Conservation (phyloP, 1,140 invertebrate genomes). For the Hetaerina americana region DNA sequence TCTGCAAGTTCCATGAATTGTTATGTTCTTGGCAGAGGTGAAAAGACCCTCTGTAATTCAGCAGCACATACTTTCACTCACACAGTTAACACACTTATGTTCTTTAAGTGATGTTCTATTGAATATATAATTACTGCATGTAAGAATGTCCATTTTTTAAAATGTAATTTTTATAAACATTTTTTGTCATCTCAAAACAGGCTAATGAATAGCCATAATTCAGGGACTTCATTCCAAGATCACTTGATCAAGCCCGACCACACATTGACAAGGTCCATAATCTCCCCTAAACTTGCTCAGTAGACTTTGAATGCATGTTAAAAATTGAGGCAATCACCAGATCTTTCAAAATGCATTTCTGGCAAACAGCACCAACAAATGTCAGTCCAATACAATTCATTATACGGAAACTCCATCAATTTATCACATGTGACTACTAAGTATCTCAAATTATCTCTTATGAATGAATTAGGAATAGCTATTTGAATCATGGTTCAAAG, state of each 20-base stretch:
- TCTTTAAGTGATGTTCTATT: not conserved
- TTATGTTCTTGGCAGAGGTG: not conserved
- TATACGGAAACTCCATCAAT: not conserved
- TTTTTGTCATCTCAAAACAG: too few species aligned
- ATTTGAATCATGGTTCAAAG: too few species aligned
- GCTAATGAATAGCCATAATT: too few species aligned
- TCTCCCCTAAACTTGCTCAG: too few species aligned
- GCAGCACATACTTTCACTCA: not conserved
- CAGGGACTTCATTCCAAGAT: too few species aligned
- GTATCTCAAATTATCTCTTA: not conserved
- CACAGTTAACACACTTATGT: not conserved
- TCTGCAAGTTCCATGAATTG: not conserved
- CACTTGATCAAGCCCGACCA: too few species aligned
- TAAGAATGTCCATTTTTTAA: not conserved
- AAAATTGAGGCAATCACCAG: too few species aligned
- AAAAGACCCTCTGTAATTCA: not conserved
- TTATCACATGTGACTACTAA: not conserved
- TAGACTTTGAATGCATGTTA: too few species aligned
- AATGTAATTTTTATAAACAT: not conserved
- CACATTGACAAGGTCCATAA: too few species aligned
- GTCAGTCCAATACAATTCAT: not conserved
- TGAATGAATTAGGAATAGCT: not conserved
- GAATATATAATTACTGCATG: not conserved
- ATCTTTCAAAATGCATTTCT: not conserved
- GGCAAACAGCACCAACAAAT: not conserved